Percentiles rank a stretch among this genome's conserved stretches.
Conservation (phyloP, 2,888 invertebrate species). For the Cremastinae sp. region DNA sequence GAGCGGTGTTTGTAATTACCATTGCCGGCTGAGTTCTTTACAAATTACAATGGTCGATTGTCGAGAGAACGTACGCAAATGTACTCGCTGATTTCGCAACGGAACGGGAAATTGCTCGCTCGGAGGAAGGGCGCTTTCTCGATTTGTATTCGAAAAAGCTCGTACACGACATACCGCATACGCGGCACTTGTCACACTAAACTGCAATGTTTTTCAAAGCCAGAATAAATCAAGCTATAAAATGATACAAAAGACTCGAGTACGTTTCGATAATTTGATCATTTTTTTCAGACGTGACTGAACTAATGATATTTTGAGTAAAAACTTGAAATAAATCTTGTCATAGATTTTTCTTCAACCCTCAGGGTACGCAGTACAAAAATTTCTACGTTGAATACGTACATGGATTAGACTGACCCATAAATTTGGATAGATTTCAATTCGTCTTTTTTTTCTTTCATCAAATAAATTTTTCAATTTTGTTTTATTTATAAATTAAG, state of each 20-base stretch:
- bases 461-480: no score
- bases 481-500: no score
- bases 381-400: no score
- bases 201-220: conserved; percentile 29
- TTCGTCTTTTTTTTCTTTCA: no score
- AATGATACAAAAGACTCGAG: conserved; percentile 17
- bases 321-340: no score
- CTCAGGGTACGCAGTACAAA: no score
- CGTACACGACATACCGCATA: conserved; percentile 23
- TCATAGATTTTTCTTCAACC: no score
- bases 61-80: no score
- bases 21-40: conserved; percentile 70
- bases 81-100: background rate
- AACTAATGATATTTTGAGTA: no score
- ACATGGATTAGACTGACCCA: no score
- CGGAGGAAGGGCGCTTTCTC: conserved; percentile 16
- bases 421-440: no score
- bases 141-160: conserved; percentile 17
- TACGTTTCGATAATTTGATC: conserved; percentile 19
- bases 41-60: conserved; percentile 44
- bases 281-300: no score
- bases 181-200: conserved; percentile 31
- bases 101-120: conserved; percentile 20
- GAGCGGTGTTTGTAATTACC: conserved; percentile 79
- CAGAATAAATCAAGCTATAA: conserved; percentile 20